phyloP scores from a whole-genome alignment of 2,797 vertebrate genomes.

The Pachyuromys duprasi region DNA sequence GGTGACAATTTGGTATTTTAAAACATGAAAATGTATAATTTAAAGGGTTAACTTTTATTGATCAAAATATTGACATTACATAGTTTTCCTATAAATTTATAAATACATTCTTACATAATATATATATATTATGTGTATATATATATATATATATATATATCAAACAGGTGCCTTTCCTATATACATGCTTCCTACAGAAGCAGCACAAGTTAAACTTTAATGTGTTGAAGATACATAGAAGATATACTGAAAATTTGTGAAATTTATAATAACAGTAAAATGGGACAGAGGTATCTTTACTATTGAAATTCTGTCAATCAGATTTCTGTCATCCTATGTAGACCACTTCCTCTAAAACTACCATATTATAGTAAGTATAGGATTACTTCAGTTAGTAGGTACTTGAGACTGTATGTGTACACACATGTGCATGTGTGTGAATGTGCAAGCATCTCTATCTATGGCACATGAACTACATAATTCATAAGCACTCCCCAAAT shows the following conservation, averaged over 20 bases:
- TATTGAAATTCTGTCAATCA: constrained; percentile 1
- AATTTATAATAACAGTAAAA: constrained; percentile 4
- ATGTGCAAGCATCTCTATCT: neutral
- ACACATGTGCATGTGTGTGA: neutral
- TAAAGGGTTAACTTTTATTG: neutral
- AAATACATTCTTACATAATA: neutral
- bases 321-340: neutral
- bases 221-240: constrained; percentile 28
- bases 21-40: neutral
- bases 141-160: neutral
- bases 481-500: neutral
- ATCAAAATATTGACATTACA: constrained; percentile 12
- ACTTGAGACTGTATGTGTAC: neutral
- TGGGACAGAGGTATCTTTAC: constrained; percentile 16
- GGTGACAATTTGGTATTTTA: neutral
- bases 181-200: neutral
- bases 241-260: neutral
- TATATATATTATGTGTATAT: too few relatives aligned
- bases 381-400: constrained; percentile 28
- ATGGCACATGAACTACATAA: neutral
- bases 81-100: neutral
- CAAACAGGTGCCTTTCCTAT: neutral
- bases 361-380: neutral
- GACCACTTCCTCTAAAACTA: constrained; percentile 44
- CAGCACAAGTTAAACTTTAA: constrained; percentile 13